Evolutionary conservation across 2,888 invertebrate species (phyloP), one percentile per base, ranked within the genome.

Genomic region (Hirtodrosophila histrioides): DNA sequence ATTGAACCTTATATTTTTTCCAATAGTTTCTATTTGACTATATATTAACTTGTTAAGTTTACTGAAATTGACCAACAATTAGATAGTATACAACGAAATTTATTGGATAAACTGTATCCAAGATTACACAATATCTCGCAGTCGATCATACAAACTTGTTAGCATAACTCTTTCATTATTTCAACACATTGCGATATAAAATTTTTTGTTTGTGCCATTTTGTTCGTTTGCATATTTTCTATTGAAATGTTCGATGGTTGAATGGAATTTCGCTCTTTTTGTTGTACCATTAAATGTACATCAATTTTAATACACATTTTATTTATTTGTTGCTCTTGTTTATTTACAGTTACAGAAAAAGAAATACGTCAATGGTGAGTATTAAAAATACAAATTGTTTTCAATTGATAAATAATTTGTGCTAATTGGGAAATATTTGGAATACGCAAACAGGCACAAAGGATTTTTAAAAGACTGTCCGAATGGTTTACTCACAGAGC

Each of bases 401-500:
- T 8, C 7, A 48, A 39, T 49, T 5, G 36, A 11, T 27, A 35
- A 27, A 40, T 37, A 31, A 41, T 35, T 48, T 7, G 10, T 41
- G 43, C 27, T 33, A 45, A 51, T 56, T 69, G 39, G 0, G 7
- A 37, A 35, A 58, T 45, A 33, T 46, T 55, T 53, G 24, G 36
- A 27, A 39, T 54, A 46, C 43, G 49, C 64, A 61, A 39, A 36
- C 93, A 97, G 97, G 97, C 97, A 98, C 93, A 98, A 98, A 94
- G 98, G 98, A 91, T 98, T 98, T 91, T 94, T 98, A 78, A 97
- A 98, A 93, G 98, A 98, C 93, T 98, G 98, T 92, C 98, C 98
- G 58, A 97, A 98, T 92, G 98, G 98, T 78, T 94, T 97, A 89
- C 95, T 98, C 61, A 98, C 98, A 70, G 98, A 98, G 93, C 97